phyloP scores from a whole-genome alignment of 2,888 invertebrate species.

The Antitype chi region DNA sequence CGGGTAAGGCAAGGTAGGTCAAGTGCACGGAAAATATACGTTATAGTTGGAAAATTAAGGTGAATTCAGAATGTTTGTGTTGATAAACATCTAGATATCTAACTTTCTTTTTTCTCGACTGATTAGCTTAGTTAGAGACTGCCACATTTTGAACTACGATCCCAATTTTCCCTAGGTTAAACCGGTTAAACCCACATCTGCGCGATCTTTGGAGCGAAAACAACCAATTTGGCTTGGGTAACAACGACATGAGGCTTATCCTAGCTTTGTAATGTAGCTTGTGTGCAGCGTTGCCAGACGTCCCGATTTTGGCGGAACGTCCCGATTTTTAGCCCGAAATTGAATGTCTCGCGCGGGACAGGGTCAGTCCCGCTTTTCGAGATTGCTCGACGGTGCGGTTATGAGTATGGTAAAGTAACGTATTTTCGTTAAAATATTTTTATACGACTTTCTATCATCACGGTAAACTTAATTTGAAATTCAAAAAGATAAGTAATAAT shows the following conservation, averaged over 20 bases:
- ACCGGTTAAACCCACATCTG: not conserved
- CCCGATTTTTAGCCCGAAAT: no score
- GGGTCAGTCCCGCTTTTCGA: no score
- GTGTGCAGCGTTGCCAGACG: no score
- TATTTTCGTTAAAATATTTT: no score
- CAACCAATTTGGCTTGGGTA: conserved; percentile 10
- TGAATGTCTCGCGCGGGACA: no score
- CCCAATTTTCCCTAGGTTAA: conserved; percentile 21
- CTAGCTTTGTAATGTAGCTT: not conserved
- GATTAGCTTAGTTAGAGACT: conserved; percentile 19
- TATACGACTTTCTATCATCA: no score
- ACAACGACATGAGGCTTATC: not conserved
- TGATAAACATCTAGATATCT: not conserved
- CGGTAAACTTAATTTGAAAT: no score
- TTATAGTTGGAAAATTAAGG: conserved; percentile 14
- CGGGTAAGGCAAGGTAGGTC: conserved; percentile 37
- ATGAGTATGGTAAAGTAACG: no score
- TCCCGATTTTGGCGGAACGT: no score
- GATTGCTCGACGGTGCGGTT: no score
- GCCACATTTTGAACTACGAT: conserved; percentile 11
- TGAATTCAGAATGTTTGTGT: not conserved
- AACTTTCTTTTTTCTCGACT: not conserved
- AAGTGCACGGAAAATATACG: conserved; percentile 41
- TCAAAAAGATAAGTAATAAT: no score
- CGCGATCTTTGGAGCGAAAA: not conserved